These are phyloP conservation scores for Achatina immaculata DNA, from an alignment of 1,140 invertebrate genomes.

Conservation along the genomic window DNA sequence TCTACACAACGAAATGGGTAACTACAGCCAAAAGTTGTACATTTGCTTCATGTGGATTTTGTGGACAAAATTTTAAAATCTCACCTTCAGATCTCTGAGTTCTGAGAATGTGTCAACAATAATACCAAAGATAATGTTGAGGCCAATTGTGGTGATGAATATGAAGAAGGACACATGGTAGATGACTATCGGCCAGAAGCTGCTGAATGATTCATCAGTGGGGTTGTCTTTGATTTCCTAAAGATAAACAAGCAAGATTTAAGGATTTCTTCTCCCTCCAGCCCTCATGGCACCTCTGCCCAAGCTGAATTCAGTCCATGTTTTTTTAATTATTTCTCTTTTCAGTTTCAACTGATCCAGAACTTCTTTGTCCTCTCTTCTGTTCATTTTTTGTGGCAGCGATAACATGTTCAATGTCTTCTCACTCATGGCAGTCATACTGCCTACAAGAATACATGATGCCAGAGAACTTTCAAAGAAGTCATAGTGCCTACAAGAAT, in stretches of 20 bases:
- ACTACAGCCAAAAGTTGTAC: background rate
- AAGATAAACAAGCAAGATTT: constrained; percentile 36
- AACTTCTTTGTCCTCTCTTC: too few species aligned
- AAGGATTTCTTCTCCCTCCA: background rate
- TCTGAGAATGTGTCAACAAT: constrained; percentile 72
- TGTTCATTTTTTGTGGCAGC: too few species aligned
- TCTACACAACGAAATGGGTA: background rate
- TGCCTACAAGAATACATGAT: too few species aligned
- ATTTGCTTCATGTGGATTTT: too few species aligned
- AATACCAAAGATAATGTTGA: constrained; percentile 72
- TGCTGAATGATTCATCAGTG: constrained; percentile 53
- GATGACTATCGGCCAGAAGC: constrained; percentile 65
- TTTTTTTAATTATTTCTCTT: too few species aligned
- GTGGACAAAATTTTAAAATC: too few species aligned
- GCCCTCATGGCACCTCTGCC: background rate
- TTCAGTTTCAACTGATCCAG: too few species aligned
- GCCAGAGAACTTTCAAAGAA: too few species aligned
- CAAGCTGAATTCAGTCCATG: too few species aligned
- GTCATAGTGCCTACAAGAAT: too few species aligned
- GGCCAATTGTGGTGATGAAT: constrained; percentile 71
- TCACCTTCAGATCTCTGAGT: constrained; percentile 70
- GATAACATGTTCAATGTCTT: too few species aligned
- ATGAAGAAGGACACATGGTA: constrained; percentile 72
- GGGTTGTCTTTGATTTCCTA: constrained; percentile 60
- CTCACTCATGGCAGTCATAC: too few species aligned